These are phyloP conservation scores for Ostrea denselamellosa DNA, from an alignment of 1,140 invertebrate genomes.

Conservation along the genomic window DNA sequence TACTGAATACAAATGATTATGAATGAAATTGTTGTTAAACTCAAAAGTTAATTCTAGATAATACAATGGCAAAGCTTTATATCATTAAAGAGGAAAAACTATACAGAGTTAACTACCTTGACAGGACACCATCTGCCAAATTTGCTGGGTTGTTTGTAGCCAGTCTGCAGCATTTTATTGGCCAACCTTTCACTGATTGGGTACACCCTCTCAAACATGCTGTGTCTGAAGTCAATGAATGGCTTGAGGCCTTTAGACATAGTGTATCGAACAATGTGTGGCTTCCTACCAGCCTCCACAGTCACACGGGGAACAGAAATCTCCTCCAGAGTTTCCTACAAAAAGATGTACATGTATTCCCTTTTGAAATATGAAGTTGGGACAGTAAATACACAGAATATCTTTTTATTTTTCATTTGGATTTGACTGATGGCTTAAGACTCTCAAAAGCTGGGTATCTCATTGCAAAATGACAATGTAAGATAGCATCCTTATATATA, in stretches of 20 bases:
- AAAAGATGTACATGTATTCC: not conserved
- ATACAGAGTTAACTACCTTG: conserved; percentile 61
- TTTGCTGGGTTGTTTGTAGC: conserved; percentile 78
- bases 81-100: not conserved
- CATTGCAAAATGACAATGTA: too few relatives aligned
- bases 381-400: too few relatives aligned
- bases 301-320: conserved; percentile 73
- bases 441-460: too few relatives aligned
- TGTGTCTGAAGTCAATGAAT: conserved; percentile 72
- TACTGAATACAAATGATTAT: not conserved
- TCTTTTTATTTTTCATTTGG: too few relatives aligned
- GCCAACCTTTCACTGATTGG: conserved; percentile 75
- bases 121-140: conserved; percentile 80
- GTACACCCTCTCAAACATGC: conserved; percentile 78
- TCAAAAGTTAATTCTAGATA: not conserved
- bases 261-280: conserved; percentile 77
- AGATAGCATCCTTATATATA: too few relatives aligned
- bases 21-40: not conserved
- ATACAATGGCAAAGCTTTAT: not conserved
- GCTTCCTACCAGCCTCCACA: conserved; percentile 74
- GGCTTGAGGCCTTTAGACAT: conserved; percentile 75
- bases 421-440: too few relatives aligned
- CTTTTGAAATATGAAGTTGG: too few relatives aligned
- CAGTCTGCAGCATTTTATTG: conserved; percentile 73
- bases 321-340: conserved; percentile 76